A percentile compares a stretch with the other conserved stretches of the same genome.
Evolutionary conservation across 2,797 vertebrate species (phyloP).

Genomic region (Eulemur albifrons): DNA sequence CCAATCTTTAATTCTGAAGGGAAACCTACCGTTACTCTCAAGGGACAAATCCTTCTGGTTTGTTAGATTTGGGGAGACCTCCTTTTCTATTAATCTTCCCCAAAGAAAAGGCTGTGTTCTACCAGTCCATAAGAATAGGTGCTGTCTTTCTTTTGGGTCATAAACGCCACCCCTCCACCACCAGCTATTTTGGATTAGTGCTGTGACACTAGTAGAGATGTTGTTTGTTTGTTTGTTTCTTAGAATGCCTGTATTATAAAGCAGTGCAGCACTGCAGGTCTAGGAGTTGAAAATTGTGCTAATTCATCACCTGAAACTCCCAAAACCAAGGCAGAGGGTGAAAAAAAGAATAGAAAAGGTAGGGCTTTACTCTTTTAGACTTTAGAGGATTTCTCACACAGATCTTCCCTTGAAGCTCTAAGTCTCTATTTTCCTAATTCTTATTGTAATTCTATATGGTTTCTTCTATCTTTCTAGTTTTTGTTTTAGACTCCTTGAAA

Average conservation of each 20-base stretch:
- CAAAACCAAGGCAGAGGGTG: neutral
- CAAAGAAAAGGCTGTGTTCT: neutral
- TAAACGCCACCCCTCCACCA: accelerated
- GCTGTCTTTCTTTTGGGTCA: neutral
- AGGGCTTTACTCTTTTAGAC: neutral
- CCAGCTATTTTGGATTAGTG: neutral
- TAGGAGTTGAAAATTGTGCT: neutral
- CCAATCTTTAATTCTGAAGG: neutral
- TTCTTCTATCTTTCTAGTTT: neutral
- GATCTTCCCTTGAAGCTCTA: neutral
- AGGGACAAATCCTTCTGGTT: neutral
- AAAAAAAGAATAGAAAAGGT: neutral
- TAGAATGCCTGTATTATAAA: neutral
- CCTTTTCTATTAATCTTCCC: neutral
- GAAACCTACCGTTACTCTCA: neutral
- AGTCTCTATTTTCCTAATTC: neutral
- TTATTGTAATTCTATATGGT: neutral
- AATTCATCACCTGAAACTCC: neutral
- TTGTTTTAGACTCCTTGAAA: neutral
- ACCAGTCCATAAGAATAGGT: neutral
- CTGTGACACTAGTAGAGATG: neutral
- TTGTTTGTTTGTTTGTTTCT: neutral
- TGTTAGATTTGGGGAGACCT: neutral
- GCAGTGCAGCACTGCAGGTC: neutral
- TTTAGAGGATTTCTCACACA: neutral